These are phyloP conservation scores for Porphyrio hochstetteri DNA, from an alignment of 2,113 vertebrate species.

Conservation along the genomic window DNA sequence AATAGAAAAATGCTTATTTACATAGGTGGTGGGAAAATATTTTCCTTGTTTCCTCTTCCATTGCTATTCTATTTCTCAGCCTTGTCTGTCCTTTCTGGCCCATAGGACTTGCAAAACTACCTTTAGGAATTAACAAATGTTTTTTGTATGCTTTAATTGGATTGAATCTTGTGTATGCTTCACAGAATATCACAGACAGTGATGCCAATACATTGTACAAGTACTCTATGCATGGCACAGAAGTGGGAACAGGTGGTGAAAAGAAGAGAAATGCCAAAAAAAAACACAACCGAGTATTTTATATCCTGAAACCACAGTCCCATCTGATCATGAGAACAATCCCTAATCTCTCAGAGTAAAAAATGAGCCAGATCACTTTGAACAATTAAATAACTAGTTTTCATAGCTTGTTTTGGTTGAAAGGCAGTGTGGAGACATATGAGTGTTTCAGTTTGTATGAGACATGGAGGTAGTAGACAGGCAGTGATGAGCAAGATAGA, in stretches of 20 bases:
- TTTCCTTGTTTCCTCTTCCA: not conserved
- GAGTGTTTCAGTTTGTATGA: not conserved
- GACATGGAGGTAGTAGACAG: not conserved
- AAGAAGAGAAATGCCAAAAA: not conserved
- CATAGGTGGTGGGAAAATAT: not conserved
- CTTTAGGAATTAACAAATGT: not conserved
- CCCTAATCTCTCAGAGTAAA: not conserved
- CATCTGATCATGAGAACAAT: not conserved
- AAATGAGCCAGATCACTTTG: not conserved
- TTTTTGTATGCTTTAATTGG: not conserved
- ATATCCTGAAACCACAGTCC: not conserved
- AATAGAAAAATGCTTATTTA: not conserved
- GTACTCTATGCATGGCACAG: not conserved
- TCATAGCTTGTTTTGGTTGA: not conserved
- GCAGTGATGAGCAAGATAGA: not conserved
- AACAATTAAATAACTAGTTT: not conserved
- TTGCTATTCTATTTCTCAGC: not conserved
- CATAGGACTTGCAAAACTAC: not conserved
- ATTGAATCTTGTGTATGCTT: not conserved
- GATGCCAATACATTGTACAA: not conserved
- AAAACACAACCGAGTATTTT: not conserved
- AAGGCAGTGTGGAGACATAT: not conserved
- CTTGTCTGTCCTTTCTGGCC: not conserved
- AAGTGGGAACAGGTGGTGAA: not conserved
- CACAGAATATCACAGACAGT: not conserved